Conservation (phyloP, 2,797 vertebrate species). For the Lutjanus argentimaculatus region DNA sequence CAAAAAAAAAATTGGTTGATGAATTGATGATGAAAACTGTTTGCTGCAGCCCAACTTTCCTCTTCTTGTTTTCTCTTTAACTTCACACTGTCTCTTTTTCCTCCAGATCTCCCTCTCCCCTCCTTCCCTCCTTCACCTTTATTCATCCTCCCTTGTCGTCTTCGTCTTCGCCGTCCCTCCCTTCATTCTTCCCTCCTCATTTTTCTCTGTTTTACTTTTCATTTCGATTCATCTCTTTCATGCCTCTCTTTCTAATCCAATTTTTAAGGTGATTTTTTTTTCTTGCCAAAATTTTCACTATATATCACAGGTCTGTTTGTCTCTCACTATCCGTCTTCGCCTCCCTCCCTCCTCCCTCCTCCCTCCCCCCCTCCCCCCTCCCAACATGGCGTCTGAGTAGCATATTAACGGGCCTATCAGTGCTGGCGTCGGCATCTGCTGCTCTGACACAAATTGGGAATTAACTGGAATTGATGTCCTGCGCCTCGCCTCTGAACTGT, state of each 20-base stretch:
- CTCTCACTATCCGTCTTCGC: not conserved
- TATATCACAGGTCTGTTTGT: conserved; percentile 21
- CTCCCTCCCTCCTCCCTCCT: not conserved
- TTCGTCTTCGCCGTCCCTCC: too few species aligned
- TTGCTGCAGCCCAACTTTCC: too few species aligned
- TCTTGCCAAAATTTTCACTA: not conserved
- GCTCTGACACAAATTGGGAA: conserved; percentile 99
- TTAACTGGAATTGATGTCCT: conserved; percentile 99
- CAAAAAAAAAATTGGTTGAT: too few species aligned
- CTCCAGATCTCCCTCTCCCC: too few species aligned
- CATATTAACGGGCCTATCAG: conserved; percentile 98
- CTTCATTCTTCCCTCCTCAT: too few species aligned
- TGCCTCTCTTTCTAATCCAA: not conserved
- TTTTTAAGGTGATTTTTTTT: not conserved
- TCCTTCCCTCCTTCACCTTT: not conserved
- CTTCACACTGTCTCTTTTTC: too few species aligned
- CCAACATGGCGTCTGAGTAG: conserved; percentile 70
- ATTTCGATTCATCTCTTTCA: not conserved
- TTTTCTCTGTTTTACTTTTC: not conserved
- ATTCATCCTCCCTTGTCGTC: not conserved
- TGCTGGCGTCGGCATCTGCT: conserved; percentile 97
- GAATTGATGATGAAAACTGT: too few species aligned
- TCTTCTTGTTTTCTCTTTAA: too few species aligned
- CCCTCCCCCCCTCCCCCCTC: not conserved
- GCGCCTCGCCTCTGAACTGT: conserved; percentile 95